Evolutionary conservation across 2,797 vertebrate species (phyloP).

Genomic region (Thalassophryne amazonica): DNA sequence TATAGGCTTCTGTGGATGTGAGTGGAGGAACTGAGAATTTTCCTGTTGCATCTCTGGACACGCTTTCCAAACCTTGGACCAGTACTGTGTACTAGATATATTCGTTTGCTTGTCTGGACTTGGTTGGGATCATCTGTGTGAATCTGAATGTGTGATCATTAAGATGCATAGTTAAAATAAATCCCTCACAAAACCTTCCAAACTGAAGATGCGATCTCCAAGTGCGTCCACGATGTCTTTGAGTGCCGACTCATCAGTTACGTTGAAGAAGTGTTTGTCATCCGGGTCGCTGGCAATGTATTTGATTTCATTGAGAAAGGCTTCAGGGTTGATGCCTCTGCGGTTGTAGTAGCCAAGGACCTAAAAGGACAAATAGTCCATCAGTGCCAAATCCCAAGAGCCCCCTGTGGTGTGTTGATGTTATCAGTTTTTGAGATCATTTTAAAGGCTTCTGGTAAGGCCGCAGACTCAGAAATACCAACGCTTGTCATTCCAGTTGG

Average conservation of each 20-base stretch:
- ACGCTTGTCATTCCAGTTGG: conserved; percentile 11
- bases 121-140: too few species aligned
- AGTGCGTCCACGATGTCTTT: conserved; percentile 98
- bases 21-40: too few species aligned
- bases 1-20: too few species aligned
- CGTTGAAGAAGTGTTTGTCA: conserved; percentile 98
- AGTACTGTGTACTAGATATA: too few species aligned
- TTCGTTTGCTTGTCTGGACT: too few species aligned
- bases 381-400: not conserved
- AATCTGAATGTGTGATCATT: too few species aligned
- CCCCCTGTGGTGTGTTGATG: not conserved
- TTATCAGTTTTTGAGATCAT: not conserved
- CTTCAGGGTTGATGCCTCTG: conserved; percentile 93
- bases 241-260: conserved; percentile 93
- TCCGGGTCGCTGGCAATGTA: conserved; percentile 96
- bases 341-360: conserved; percentile 97
- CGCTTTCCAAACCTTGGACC: too few species aligned
- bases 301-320: conserved; percentile 95
- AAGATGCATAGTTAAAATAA: not conserved
- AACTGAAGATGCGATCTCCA: conserved; percentile 96
- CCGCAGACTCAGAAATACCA: not conserved
- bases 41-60: too few species aligned
- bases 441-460: conserved; percentile 7
- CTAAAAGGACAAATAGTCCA: conserved; percentile 58
- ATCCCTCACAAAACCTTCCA: conserved; percentile 83